phyloP scores from a whole-genome alignment of 1,140 invertebrate species.

The Anoplophora glabripennis region DNA sequence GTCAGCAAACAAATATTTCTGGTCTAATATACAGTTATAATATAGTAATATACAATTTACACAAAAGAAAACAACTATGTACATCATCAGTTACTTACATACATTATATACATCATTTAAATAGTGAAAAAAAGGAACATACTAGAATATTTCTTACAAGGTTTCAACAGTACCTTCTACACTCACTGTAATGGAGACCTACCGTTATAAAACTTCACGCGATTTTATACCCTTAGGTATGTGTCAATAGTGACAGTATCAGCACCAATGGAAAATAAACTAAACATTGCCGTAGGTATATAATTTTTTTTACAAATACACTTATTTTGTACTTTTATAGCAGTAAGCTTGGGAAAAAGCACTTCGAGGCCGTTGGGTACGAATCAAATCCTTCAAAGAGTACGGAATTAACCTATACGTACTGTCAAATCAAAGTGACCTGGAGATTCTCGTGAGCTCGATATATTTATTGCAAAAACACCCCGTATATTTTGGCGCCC shows the following conservation, averaged over 20 bases:
- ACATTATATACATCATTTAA: constrained; percentile 24
- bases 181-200: constrained; percentile 19
- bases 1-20: constrained; percentile 6
- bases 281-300: not conserved
- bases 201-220: constrained; percentile 3
- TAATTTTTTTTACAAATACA: constrained; percentile 12
- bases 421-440: too few relatives aligned
- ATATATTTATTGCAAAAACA: constrained; percentile 26
- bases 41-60: constrained; percentile 30
- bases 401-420: too few relatives aligned
- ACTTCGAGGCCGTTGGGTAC: not conserved
- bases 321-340: constrained; percentile 23
- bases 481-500: constrained; percentile 14
- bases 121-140: constrained; percentile 27
- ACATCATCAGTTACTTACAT: constrained; percentile 18
- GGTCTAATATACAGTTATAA: constrained; percentile 21
- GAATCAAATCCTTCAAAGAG: too few relatives aligned
- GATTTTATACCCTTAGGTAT: not conserved
- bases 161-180: constrained; percentile 18
- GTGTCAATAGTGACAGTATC: constrained; percentile 6
- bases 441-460: constrained; percentile 10
- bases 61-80: constrained; percentile 26
- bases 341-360: constrained; percentile 25
- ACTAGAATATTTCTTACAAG: constrained; percentile 3
- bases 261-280: constrained; percentile 11